Evolutionary conservation across 2,888 invertebrate species (phyloP), one percentile per base, ranked within the genome.

Genomic region (Leptinotarsa rubiginosa): DNA sequence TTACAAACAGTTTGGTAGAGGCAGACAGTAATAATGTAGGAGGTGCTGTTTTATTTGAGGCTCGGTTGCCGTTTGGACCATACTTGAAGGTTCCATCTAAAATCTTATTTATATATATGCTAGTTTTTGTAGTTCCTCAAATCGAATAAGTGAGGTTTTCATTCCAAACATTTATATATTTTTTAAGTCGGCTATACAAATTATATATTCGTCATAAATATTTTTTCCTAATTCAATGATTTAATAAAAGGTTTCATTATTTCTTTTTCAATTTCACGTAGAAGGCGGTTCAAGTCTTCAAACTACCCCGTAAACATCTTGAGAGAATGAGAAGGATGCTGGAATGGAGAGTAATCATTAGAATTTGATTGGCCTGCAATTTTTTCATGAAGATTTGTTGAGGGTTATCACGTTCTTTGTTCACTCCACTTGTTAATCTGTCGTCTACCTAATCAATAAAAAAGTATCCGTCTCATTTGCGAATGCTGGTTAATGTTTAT

Each of bases 311-410:
- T 22, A 7, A 56, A 20, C 18, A 20, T 56, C 56, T 20, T 56
- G 12, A 56, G 54, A 20, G 13, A 56, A 56, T 41, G 15, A 3
- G 56, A 22, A 56, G 4, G 13, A 22, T 25, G 20, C 22, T 56
- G 5, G 50, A 15, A 20, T 56, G 4, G 22, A 56, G 56, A 56
- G 56, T 22, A 13, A 56, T 56, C 20, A 15, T 56, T 22, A 56
- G 56, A 56, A 56, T 56, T 56, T 56, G 20, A 56, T 56, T 22
- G 56, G 12, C 56, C 56, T 56, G 56, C 22, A 56, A 56, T 56
- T 56, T 56, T 56, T 56, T 56, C 31, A 22, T 56, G 15, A 56
- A 56, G 56, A 12, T 56, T 22, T 56, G 56, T 56, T 13, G 18
- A 20, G 56, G 25, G 56, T 22, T 54, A 54, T 56, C 56, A 56